phyloP scores from a whole-genome alignment of 2,113 vertebrate genomes.

The Anhinga anhinga region DNA sequence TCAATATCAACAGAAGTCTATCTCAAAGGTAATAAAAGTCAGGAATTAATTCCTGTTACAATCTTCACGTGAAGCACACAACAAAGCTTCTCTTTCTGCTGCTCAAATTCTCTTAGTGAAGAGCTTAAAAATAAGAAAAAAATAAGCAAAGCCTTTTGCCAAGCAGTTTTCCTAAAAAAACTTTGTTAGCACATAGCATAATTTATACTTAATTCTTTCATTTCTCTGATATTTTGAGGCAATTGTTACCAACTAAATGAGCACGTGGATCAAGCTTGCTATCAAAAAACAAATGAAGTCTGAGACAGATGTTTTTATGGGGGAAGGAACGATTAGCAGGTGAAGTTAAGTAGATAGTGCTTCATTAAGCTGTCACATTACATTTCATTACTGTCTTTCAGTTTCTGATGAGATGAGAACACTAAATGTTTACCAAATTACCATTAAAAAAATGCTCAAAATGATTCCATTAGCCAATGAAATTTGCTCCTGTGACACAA shows the following conservation, averaged over 20 bases:
- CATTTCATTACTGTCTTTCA: conserved; percentile 8
- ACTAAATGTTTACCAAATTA: conserved; percentile 5
- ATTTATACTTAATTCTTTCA: neutral
- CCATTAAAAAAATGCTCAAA: neutral
- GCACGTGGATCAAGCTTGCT: neutral
- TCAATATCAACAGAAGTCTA: neutral
- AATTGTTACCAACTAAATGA: neutral
- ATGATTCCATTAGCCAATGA: neutral
- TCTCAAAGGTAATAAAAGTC: neutral
- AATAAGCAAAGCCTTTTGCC: neutral
- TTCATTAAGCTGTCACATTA: conserved; percentile 40
- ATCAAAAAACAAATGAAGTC: neutral
- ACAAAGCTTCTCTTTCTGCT: neutral
- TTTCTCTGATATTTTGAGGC: neutral
- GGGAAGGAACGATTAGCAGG: conserved; percentile 10
- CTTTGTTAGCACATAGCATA: neutral
- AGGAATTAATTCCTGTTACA: neutral
- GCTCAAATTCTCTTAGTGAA: neutral
- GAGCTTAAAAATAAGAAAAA: neutral
- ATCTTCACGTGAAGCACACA: neutral
- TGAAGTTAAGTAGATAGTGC: neutral
- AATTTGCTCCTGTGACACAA: neutral
- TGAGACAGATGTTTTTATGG: neutral
- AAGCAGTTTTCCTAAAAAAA: neutral
- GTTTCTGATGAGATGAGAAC: conserved; percentile 14